Conservation (phyloP, 2,113 vertebrate species). For the Albula glossodonta region DNA sequence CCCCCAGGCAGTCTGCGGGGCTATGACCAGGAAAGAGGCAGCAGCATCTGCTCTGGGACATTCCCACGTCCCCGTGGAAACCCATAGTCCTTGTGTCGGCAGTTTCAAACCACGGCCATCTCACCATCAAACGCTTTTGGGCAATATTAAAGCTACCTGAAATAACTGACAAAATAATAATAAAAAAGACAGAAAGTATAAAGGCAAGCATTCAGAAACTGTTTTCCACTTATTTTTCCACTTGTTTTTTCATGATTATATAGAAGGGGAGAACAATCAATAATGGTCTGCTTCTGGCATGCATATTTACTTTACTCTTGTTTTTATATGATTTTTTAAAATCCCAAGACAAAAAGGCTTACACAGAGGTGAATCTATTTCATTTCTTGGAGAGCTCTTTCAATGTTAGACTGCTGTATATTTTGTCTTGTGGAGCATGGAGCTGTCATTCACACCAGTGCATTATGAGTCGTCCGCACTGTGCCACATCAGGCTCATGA, state of each 20-base stretch:
- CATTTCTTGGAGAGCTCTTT: constrained; percentile 68
- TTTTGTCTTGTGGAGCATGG: constrained; percentile 66
- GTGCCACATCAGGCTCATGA: too few relatives aligned
- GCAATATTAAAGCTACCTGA: constrained; percentile 45
- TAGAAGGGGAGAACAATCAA: neutral
- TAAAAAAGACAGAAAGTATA: constrained; percentile 35
- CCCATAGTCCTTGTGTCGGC: constrained; percentile 59
- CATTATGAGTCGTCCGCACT: constrained; percentile 16
- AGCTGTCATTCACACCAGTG: constrained; percentile 48
- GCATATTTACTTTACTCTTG: neutral
- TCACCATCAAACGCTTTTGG: constrained; percentile 43
- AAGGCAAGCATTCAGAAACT: neutral
- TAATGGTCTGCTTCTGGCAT: neutral
- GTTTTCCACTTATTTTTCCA: neutral
- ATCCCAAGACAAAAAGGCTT: constrained; percentile 43
- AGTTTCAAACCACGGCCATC: constrained; percentile 60
- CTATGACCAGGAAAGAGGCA: constrained; percentile 72
- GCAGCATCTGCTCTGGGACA: constrained; percentile 79
- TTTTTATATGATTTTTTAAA: neutral
- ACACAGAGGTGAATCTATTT: constrained; percentile 43
- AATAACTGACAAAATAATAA: constrained; percentile 42
- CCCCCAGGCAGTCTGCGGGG: constrained; percentile 85
- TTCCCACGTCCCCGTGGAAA: constrained; percentile 57
- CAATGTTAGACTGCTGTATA: constrained; percentile 64
- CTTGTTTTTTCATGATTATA: neutral